phyloP scores from a whole-genome alignment of 2,797 vertebrate genomes.

The Lacerta agilis region DNA sequence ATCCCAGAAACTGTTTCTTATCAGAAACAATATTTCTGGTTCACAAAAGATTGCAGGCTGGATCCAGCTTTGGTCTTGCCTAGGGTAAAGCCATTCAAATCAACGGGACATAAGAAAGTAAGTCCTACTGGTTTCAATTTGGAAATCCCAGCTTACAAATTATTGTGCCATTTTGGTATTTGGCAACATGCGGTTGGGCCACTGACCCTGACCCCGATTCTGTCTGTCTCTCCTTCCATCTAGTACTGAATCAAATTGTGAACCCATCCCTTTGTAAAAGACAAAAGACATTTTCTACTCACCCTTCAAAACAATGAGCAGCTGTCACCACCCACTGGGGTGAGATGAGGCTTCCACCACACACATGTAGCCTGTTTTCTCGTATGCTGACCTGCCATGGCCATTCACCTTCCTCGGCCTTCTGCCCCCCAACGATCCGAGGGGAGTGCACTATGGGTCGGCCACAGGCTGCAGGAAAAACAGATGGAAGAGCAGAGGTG shows the following conservation, averaged over 20 bases:
- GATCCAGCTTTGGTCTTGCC: too few relatives aligned
- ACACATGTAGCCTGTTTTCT: constrained; percentile 51
- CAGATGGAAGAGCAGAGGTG: too few relatives aligned
- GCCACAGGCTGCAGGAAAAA: constrained; percentile 57
- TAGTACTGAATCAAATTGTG: too few relatives aligned
- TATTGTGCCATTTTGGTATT: too few relatives aligned
- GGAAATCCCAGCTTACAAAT: background rate
- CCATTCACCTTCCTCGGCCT: constrained; percentile 76
- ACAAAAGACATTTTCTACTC: background rate
- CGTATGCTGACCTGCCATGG: constrained; percentile 84
- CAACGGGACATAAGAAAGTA: background rate
- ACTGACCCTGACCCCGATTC: too few relatives aligned
- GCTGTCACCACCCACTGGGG: constrained; percentile 78
- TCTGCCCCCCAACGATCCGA: constrained; percentile 69
- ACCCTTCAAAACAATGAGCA: constrained; percentile 79
- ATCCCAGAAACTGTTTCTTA: background rate
- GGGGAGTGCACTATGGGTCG: constrained; percentile 37
- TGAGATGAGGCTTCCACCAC: constrained; percentile 82
- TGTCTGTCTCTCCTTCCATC: too few relatives aligned
- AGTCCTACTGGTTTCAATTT: background rate
- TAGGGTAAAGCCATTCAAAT: background rate
- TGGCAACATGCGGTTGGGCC: too few relatives aligned
- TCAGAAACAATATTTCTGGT: background rate
- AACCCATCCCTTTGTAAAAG: too few relatives aligned
- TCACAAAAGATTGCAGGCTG: background rate